phyloP scores from a whole-genome alignment of 2,797 vertebrate genomes.

The Myotis myotis region DNA sequence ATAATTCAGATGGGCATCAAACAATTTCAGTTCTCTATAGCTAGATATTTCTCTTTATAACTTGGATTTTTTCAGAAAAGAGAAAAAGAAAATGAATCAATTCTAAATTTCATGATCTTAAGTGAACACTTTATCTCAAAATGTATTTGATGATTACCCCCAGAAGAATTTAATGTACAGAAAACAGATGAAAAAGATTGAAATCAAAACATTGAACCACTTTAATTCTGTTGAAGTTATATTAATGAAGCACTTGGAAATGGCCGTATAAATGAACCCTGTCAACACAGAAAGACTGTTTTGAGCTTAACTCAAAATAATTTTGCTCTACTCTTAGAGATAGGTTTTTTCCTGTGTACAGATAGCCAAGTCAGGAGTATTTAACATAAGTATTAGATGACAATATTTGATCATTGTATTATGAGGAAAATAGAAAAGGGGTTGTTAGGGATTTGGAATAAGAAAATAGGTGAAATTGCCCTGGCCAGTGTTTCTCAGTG shows the following conservation, averaged over 20 bases:
- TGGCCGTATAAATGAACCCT: neutral
- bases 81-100: neutral
- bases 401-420: neutral
- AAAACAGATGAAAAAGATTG: neutral
- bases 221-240: neutral
- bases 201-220: neutral
- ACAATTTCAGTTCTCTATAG: neutral
- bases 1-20: neutral
- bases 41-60: neutral
- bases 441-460: neutral
- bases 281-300: neutral
- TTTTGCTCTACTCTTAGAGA: neutral
- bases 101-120: neutral
- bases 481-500: too few relatives aligned
- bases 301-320: neutral
- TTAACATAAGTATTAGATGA: neutral
- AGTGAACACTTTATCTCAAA: constrained; percentile 3
- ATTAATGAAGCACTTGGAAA: neutral
- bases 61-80: neutral
- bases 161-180: neutral
- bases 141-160: neutral
- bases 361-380: neutral
- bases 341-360: neutral
- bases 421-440: neutral
- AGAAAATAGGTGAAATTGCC: neutral